Evolutionary conservation across 1,140 invertebrate species (phyloP).

Genomic region (Lithobius niger): DNA sequence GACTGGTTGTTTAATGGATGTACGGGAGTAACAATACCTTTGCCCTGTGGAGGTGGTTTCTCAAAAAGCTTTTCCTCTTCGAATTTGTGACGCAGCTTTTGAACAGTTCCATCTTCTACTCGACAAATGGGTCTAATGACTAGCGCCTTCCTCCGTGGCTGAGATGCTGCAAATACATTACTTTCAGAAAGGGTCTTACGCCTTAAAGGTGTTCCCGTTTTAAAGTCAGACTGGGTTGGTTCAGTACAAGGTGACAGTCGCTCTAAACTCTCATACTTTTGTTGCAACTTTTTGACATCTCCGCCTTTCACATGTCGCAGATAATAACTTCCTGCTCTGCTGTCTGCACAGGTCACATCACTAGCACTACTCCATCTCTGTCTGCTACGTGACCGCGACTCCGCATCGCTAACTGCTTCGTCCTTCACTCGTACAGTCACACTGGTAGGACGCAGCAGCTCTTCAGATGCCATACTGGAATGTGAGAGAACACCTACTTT

Average conservation of each 20-base stretch:
- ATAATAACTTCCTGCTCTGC: conserved; percentile 36
- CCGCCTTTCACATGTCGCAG: conserved; percentile 53
- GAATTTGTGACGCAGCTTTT: conserved; percentile 1
- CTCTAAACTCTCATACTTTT: conserved; percentile 56
- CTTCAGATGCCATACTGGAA: not conserved
- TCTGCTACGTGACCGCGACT: no score
- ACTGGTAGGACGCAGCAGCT: no score
- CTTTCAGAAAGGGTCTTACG: not conserved
- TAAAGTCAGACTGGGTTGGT: no score
- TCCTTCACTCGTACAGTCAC: no score
- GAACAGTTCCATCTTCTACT: conserved; percentile 1
- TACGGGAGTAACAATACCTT: no score
- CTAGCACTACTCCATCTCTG: not conserved
- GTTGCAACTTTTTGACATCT: conserved; percentile 53
- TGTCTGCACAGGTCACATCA: not conserved
- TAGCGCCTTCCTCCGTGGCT: not conserved
- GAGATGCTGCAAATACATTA: not conserved
- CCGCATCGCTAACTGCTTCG: no score
- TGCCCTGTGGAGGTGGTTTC: no score
- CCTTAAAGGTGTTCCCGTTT: no score
- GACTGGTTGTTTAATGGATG: no score
- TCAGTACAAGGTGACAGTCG: not conserved
- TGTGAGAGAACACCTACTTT: not conserved
- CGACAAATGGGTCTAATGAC: not conserved
- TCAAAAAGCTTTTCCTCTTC: not conserved